Evolutionary conservation across 2,113 vertebrate genomes (phyloP).

Genomic region (Girardinichthys multiradiatus): DNA sequence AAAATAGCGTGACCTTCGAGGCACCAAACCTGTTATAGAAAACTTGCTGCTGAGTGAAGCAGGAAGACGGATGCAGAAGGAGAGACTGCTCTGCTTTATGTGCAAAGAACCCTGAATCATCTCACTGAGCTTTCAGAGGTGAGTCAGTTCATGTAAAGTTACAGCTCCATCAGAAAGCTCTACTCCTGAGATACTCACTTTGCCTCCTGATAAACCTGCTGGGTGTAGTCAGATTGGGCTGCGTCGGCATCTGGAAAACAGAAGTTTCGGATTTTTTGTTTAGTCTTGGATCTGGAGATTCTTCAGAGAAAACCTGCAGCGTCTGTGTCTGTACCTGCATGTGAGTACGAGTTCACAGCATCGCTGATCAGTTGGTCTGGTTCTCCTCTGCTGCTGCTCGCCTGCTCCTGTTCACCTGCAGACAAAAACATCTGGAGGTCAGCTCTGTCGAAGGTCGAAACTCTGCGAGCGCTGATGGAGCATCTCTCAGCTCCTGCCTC

Average conservation of each 20-base stretch:
- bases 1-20: too few species aligned
- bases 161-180: too few species aligned
- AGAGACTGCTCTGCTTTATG: too few species aligned
- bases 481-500: not conserved
- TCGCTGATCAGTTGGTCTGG: conserved; percentile 52
- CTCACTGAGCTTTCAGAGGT: too few species aligned
- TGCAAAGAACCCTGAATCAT: too few species aligned
- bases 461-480: too few species aligned
- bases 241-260: conserved; percentile 52
- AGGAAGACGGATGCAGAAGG: too few species aligned
- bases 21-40: too few species aligned
- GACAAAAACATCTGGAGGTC: not conserved
- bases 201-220: conserved; percentile 81
- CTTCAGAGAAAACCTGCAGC: rapidly evolving
- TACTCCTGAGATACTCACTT: conserved; percentile 64
- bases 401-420: conserved; percentile 62
- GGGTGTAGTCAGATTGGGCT: conserved; percentile 75
- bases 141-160: too few species aligned
- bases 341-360: conserved; percentile 65
- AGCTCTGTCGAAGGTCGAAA: too few species aligned
- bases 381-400: conserved; percentile 44
- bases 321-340: conserved; percentile 63
- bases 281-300: not conserved
- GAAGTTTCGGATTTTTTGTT: not conserved
- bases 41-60: too few species aligned